A percentile compares a stretch with the other conserved stretches of the same genome.
phyloP scores from a whole-genome alignment of 2,113 vertebrate genomes.

The Tachuris rubrigastra region DNA sequence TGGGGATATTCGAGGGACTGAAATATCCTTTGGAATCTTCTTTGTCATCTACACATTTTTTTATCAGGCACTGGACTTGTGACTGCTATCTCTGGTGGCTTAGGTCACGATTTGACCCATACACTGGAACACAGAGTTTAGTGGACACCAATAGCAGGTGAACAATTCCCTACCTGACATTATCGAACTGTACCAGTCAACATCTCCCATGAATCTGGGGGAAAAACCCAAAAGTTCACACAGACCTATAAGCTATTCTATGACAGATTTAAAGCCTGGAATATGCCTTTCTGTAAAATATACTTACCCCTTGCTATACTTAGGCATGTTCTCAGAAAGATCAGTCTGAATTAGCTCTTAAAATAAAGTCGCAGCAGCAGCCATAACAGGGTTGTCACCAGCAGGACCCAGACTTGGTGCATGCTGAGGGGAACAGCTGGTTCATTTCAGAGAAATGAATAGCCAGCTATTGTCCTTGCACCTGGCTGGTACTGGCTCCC shows the following conservation, averaged over 20 bases:
- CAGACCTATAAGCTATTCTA: not conserved
- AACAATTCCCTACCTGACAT: not conserved
- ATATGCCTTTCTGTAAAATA: not conserved
- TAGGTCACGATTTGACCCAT: not conserved
- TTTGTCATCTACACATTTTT: not conserved
- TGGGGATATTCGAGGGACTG: not conserved
- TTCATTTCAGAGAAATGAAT: not conserved
- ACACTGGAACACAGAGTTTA: not conserved
- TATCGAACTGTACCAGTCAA: not conserved
- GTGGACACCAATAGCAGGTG: rapidly evolving
- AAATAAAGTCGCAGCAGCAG: not conserved
- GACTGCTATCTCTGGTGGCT: not conserved
- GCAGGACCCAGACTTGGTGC: not conserved
- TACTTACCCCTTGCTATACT: not conserved
- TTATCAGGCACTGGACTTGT: not conserved
- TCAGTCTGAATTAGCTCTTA: not conserved
- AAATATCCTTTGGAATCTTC: not conserved
- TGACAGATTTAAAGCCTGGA: not conserved
- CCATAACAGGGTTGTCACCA: not conserved
- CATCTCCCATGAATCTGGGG: not conserved
- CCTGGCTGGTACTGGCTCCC: not conserved
- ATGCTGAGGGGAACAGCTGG: slow-evolving; percentile 49
- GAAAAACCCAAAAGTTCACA: not conserved
- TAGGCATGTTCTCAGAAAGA: not conserved
- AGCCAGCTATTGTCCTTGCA: slow-evolving; percentile 47